These are phyloP conservation scores for Chydorus sphaericus DNA, from an alignment of 2,888 invertebrate species.

Conservation along the genomic window DNA sequence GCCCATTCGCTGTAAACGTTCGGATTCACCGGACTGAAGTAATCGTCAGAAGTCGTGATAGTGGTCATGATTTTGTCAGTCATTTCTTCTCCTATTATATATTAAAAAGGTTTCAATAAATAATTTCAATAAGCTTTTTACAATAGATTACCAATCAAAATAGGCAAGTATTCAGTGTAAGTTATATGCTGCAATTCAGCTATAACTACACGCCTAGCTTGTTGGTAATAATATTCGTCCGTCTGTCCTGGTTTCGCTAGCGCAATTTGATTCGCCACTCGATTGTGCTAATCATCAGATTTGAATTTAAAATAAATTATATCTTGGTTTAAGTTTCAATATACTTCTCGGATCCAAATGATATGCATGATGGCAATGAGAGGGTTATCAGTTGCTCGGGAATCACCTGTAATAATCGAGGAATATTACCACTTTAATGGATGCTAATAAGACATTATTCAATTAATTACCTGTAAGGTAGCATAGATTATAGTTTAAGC, in stretches of 20 bases:
- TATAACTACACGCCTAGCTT: constrained; percentile 62
- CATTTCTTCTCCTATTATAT: too few relatives aligned
- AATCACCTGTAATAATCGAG: constrained; percentile 70
- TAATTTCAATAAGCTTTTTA: too few relatives aligned
- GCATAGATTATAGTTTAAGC: not conserved
- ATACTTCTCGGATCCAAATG: constrained; percentile 53
- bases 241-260: constrained; percentile 70
- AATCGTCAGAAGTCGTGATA: too few relatives aligned
- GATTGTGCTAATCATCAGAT: too few relatives aligned
- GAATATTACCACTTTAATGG: too few relatives aligned
- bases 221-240: constrained; percentile 73
- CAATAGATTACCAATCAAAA: constrained; percentile 69
- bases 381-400: constrained; percentile 63
- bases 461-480: not conserved
- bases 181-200: constrained; percentile 73
- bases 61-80: too few relatives aligned
- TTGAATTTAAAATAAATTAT: too few relatives aligned
- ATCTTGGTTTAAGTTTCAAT: too few relatives aligned
- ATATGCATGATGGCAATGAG: constrained; percentile 58
- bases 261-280: constrained; percentile 53
- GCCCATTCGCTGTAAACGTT: constrained; percentile 62
- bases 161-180: constrained; percentile 65
- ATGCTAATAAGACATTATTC: too few relatives aligned
- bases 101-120: too few relatives aligned
- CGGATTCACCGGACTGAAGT: too few relatives aligned